Conservation (phyloP, 92 coral and sea anemone genomes). For the Phenganax marumi region DNA sequence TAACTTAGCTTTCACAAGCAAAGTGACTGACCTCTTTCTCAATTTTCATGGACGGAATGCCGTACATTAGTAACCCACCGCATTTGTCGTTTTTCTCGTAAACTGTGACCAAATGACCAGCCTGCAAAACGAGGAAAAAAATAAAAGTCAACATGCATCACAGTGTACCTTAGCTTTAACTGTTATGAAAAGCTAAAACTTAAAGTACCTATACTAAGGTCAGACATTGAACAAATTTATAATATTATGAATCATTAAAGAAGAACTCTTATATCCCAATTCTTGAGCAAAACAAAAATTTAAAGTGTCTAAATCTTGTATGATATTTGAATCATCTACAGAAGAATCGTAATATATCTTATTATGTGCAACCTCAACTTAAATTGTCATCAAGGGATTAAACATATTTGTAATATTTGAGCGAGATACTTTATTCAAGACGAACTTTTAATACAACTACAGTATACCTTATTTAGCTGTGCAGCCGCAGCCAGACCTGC, state of each 20-base stretch:
- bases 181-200: no score
- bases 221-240: no score
- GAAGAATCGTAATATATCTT: no score
- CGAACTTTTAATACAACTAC: neutral
- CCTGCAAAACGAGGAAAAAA: conserved; percentile 52
- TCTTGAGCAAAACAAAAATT: no score
- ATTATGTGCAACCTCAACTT: no score
- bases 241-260: no score
- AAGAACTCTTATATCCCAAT: no score
- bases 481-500: conserved; percentile 96
- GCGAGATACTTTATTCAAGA: neutral
- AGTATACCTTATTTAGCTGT: conserved; percentile 84
- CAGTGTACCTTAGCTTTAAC: neutral
- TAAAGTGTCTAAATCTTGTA: no score
- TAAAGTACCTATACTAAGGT: no score
- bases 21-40: conserved; percentile 67
- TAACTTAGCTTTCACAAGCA: neutral
- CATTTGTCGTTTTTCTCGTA: conserved; percentile 89
- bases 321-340: no score
- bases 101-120: conserved; percentile 90
- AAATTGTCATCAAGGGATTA: neutral
- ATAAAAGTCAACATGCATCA: neutral
- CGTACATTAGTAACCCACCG: conserved; percentile 94
- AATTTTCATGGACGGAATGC: conserved; percentile 95
- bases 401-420: no score